Conservation (phyloP, 2,797 vertebrate genomes). For the Heterohyrax brucei region DNA sequence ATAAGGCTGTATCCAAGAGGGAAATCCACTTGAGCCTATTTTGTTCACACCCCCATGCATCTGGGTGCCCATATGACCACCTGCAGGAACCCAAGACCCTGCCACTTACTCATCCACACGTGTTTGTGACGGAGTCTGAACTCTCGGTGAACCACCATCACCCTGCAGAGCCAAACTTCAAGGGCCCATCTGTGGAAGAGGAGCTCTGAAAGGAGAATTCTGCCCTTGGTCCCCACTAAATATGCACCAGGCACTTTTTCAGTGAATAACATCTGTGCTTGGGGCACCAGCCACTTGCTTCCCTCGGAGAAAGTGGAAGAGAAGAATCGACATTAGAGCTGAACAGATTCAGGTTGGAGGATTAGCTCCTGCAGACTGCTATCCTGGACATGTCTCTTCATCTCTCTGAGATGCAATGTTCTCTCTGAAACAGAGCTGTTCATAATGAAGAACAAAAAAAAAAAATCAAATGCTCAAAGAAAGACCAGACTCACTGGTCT, state of each 20-base stretch:
- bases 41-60: conserved; percentile 78
- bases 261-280: not conserved
- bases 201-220: conserved; percentile 45
- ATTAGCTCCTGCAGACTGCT: not conserved
- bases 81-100: conserved; percentile 60
- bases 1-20: conserved; percentile 76
- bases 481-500: no score
- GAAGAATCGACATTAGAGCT: not conserved
- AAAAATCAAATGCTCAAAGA: no score
- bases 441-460: no score
- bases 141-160: conserved; percentile 77
- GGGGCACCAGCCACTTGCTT: not conserved
- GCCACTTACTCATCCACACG: conserved; percentile 67
- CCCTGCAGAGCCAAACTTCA: conserved; percentile 60
- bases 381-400: not conserved
- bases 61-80: conserved; percentile 64
- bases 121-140: conserved; percentile 75
- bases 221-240: not conserved
- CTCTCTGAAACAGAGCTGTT: conserved; percentile 30
- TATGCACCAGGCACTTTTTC: not conserved
- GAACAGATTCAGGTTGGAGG: not conserved
- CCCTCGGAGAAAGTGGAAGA: not conserved
- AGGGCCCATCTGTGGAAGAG: conserved; percentile 78
- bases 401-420: not conserved
- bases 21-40: conserved; percentile 73